phyloP scores from a whole-genome alignment of 1,140 invertebrate species.

The Halesus radiatus region DNA sequence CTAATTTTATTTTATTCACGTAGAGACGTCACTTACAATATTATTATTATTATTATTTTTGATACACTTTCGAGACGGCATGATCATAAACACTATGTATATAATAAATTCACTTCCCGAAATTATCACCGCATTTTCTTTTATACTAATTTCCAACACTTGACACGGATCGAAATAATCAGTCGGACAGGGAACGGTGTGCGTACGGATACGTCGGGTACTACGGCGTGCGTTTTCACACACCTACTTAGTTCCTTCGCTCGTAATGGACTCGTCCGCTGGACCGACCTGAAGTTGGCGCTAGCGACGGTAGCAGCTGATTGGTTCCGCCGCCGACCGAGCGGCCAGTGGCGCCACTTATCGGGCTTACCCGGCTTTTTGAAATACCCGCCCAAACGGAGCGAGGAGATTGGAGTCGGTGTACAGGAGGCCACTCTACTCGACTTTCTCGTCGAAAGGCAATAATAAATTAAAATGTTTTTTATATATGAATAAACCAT shows the following conservation, averaged over 20 bases:
- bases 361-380: slow-evolving; percentile 3
- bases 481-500: no score
- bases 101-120: slow-evolving; percentile 38
- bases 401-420: no score
- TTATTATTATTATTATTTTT: neutral
- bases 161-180: slow-evolving; percentile 48
- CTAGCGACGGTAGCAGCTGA: slow-evolving; percentile 33
- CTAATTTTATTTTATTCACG: slow-evolving; percentile 52
- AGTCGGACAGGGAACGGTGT: slow-evolving; percentile 27
- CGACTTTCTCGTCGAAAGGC: neutral
- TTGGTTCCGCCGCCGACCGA: slow-evolving; percentile 39
- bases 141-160: slow-evolving; percentile 42
- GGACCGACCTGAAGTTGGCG: slow-evolving; percentile 40
- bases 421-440: neutral
- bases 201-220: slow-evolving; percentile 38
- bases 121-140: slow-evolving; percentile 47
- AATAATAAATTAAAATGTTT: no score
- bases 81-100: slow-evolving; percentile 49
- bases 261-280: slow-evolving; percentile 55
- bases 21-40: slow-evolving; percentile 50
- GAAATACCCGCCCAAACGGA: slow-evolving; percentile 18
- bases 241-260: slow-evolving; percentile 45
- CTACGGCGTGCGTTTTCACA: slow-evolving; percentile 46
- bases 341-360: slow-evolving; percentile 40
- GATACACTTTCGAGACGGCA: slow-evolving; percentile 46